These are phyloP conservation scores for Andrena camellia DNA, from an alignment of 2,888 invertebrate species.

Conservation along the genomic window DNA sequence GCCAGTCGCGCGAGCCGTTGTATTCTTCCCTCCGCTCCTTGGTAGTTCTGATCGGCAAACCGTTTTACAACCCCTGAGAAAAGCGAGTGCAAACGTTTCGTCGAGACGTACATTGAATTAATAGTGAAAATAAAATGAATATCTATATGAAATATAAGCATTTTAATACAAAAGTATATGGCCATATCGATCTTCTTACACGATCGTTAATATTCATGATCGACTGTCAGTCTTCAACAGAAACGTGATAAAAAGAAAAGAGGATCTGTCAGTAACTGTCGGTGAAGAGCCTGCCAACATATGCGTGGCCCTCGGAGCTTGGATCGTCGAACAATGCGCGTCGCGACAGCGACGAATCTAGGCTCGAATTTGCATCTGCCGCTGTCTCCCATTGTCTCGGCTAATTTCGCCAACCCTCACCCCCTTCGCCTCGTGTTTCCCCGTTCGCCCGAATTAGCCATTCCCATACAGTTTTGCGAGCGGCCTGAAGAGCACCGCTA, in stretches of 20 bases:
- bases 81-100: neutral
- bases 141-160: conserved; percentile 3
- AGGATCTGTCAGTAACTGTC: conserved; percentile 47
- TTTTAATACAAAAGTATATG: too few relatives aligned
- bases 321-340: conserved; percentile 77
- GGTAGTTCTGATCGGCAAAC: neutral
- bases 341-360: conserved; percentile 72
- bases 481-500: conserved; percentile 44
- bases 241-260: conserved; percentile 20
- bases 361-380: conserved; percentile 83
- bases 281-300: conserved; percentile 46
- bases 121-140: neutral
- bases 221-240: conserved; percentile 14
- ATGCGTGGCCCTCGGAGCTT: conserved; percentile 77
- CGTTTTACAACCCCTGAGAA: neutral
- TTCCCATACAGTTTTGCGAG: conserved; percentile 73
- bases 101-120: too few relatives aligned
- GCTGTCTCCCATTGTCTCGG: conserved; percentile 82
- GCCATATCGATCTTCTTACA: conserved; percentile 34
- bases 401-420: conserved; percentile 81
- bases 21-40: neutral
- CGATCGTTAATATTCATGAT: conserved; percentile 51
- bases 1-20: conserved; percentile 38
- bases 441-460: conserved; percentile 75
- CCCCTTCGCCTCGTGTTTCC: conserved; percentile 65